Evolutionary conservation across 1,140 invertebrate genomes (phyloP), one percentile per base, ranked within the genome.

Genomic region (Condylostylus longicornis): DNA sequence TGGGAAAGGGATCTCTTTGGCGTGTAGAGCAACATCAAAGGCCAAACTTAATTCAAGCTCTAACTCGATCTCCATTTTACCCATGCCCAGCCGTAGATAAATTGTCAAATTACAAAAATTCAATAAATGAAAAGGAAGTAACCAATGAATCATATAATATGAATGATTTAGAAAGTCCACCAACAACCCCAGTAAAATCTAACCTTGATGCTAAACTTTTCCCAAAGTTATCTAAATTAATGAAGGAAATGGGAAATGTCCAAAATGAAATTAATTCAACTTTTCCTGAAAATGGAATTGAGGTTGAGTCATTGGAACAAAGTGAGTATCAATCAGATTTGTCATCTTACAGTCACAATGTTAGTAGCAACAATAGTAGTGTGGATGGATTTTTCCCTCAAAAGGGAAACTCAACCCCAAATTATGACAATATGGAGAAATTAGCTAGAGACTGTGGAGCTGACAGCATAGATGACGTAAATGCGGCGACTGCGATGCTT

Each of bases 1-100:
- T 93, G 48, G 87, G 87, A 9, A 94, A 95, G 65, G 89, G 90
- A 29, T 94, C 89, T 0, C 61, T 93, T 30, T 94, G 90, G 89
- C 91, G 86, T 60, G 87, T 94, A 1, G 89, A 95, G 57, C 82
- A 84, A 5, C 78, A 85, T 28, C 86, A 82, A 54, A 69, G 83
- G 44, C 80, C 81, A 36, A 88, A 86, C 63, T 63, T 91, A 40
- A 68, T 89, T 33, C 82, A 88, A 63, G 82, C 83, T 1, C 61
- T 89, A 7, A 76, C 78, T 34, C 80, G 84, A 42, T 82, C 82
- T 7, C 84, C 84, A 2, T 84, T 81, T 50, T 79, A 83, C 51
- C 79, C 79, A 4, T 80, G 79, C 18, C 61, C 54, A 21, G 50
- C 58, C 17, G 48, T 53, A 18, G 50, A 62, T 31, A 58, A 62